Conservation (phyloP, 2,888 invertebrate species). For the Creontiades dilutus region DNA sequence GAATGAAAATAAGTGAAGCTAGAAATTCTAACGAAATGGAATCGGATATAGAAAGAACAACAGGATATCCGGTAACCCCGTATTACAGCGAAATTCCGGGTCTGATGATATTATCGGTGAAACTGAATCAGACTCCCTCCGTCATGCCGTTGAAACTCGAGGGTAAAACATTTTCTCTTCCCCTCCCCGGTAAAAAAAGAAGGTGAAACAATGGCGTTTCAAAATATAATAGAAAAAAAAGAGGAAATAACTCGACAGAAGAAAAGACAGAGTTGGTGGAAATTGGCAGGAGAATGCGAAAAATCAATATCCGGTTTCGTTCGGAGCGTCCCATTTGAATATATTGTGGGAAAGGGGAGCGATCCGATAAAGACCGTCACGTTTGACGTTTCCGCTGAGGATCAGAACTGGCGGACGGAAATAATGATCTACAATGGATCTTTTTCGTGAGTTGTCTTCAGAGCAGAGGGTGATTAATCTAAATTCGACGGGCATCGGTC, state of each 20-base stretch:
- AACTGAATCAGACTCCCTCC: conserved; percentile 23
- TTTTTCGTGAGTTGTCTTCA: not conserved
- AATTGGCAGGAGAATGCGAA: conserved; percentile 33
- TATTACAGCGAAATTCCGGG: not conserved
- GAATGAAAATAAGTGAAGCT: not conserved
- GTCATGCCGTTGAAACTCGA: not conserved
- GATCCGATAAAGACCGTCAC: conserved; percentile 57
- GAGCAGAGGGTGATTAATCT: not conserved
- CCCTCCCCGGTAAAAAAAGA: not conserved
- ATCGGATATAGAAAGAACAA: not conserved
- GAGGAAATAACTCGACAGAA: conserved; percentile 29
- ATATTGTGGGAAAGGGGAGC: conserved; percentile 45
- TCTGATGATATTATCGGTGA: conserved; percentile 30
- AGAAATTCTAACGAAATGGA: not conserved
- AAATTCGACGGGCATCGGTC: not conserved
- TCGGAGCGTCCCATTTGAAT: conserved; percentile 44
- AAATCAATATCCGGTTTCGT: conserved; percentile 59
- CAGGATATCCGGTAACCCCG: conserved; percentile 18
- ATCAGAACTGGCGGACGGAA: not conserved
- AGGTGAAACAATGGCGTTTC: conserved; percentile 31
- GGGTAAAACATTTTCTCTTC: not conserved
- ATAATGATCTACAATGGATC: not conserved
- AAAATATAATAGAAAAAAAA: conserved; percentile 23
- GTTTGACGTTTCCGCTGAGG: conserved; percentile 46
- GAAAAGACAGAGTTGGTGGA: conserved; percentile 26